A percentile compares a stretch with the other conserved stretches of the same genome.
Evolutionary conservation across 1,140 invertebrate genomes (phyloP).

Genomic region (Danaus plexippus): DNA sequence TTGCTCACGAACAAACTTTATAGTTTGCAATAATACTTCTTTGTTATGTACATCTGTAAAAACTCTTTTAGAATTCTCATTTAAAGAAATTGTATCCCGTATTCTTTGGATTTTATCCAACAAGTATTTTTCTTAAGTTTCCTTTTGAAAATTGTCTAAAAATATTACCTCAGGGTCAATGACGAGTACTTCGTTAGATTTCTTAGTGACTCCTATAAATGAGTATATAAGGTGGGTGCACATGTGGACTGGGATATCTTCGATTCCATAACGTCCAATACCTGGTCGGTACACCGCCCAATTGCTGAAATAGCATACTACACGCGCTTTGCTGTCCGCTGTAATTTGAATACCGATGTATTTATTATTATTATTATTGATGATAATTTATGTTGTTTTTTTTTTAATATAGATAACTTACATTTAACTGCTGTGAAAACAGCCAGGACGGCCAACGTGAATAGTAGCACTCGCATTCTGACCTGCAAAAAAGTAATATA

Average conservation of each 20-base stretch:
- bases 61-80: too few relatives aligned
- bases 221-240: constrained; percentile 93
- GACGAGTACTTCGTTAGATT: constrained; percentile 82
- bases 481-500: constrained; percentile 37
- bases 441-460: constrained; percentile 54
- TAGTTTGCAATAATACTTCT: too few relatives aligned
- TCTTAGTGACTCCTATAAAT: constrained; percentile 89
- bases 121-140: too few relatives aligned
- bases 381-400: background rate
- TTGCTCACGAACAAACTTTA: too few relatives aligned
- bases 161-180: constrained; percentile 82
- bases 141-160: background rate
- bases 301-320: constrained; percentile 92
- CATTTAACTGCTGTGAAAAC: constrained; percentile 39
- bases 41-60: too few relatives aligned
- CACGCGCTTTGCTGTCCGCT: constrained; percentile 71
- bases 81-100: too few relatives aligned
- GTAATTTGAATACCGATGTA: constrained; percentile 2
- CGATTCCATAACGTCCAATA: constrained; percentile 83
- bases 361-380: too few relatives aligned
- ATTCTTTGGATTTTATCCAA: too few relatives aligned
- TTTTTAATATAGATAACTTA: constrained; percentile 28
- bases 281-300: constrained; percentile 92
- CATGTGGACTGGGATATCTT: constrained; percentile 85
- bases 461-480: constrained; percentile 53